Conservation (phyloP, 2,113 vertebrate genomes). For the Agapornis roseicollis region DNA sequence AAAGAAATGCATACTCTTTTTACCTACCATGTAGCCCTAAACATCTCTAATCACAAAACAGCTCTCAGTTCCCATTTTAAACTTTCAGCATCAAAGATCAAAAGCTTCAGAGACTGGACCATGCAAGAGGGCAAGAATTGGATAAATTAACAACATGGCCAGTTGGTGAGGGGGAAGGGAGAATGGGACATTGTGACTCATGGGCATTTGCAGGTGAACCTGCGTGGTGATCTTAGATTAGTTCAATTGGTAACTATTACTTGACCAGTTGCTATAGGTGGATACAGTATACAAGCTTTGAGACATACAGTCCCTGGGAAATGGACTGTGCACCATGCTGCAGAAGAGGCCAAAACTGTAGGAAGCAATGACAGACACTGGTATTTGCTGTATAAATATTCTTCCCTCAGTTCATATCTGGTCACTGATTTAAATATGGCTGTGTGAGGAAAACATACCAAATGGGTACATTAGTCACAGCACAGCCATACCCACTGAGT, state of each 20-base stretch:
- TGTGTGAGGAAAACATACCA: neutral
- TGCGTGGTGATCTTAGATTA: neutral
- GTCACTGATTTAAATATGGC: neutral
- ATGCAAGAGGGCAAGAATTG: neutral
- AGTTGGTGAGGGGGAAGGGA: neutral
- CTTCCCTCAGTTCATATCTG: neutral
- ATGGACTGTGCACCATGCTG: accelerated
- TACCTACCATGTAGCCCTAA: neutral
- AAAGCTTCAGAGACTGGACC: neutral
- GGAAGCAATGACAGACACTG: neutral
- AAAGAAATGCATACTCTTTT: neutral
- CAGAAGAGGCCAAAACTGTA: neutral
- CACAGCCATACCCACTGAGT: neutral
- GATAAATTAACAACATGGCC: neutral
- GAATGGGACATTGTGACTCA: neutral
- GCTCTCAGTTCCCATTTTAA: neutral
- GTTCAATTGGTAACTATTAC: neutral
- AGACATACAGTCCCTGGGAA: neutral
- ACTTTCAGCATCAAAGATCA: neutral
- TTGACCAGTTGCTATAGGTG: neutral
- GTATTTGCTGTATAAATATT: neutral
- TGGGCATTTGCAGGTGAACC: neutral
- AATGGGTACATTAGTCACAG: neutral
- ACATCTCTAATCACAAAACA: neutral
- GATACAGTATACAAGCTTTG: neutral